These are phyloP conservation scores for Astatotilapia flaviijosephi DNA, from an alignment of 2,113 vertebrate genomes.

Conservation along the genomic window DNA sequence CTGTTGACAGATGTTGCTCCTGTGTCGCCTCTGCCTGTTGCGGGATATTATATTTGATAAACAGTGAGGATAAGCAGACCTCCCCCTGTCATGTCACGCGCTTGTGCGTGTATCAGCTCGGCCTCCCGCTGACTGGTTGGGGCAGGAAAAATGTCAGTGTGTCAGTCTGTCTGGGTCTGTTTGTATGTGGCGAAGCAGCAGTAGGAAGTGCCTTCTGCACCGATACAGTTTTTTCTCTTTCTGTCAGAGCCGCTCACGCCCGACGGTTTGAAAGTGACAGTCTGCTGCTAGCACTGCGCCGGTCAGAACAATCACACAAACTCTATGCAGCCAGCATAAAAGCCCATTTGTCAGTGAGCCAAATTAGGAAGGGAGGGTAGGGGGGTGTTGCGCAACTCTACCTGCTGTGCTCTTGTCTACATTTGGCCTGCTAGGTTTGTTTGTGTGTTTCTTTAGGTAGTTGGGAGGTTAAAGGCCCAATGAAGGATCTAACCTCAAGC, in stretches of 20 bases:
- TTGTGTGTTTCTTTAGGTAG: background rate
- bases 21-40: slow-evolving; percentile 38
- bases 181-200: background rate
- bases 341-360: slow-evolving; percentile 47
- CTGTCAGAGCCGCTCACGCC: slow-evolving; percentile 6
- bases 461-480: background rate
- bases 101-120: background rate
- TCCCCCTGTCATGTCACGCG: slow-evolving; percentile 5
- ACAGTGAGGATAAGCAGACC: slow-evolving; percentile 18
- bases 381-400: slow-evolving; percentile 31
- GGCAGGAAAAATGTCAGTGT: background rate
- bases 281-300: slow-evolving; percentile 29
- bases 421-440: slow-evolving; percentile 29
- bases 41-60: slow-evolving; percentile 42
- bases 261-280: slow-evolving; percentile 24
- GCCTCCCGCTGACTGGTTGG: background rate
- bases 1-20: slow-evolving; percentile 51
- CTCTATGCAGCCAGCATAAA: slow-evolving; percentile 52
- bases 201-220: background rate
- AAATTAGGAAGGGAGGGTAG: slow-evolving; percentile 7
- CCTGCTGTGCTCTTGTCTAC: slow-evolving; percentile 50
- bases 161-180: background rate
- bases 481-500: background rate
- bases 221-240: background rate
- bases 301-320: slow-evolving; percentile 28